Evolutionary conservation across 2,888 invertebrate species (phyloP).

Genomic region (Pteria penguin): DNA sequence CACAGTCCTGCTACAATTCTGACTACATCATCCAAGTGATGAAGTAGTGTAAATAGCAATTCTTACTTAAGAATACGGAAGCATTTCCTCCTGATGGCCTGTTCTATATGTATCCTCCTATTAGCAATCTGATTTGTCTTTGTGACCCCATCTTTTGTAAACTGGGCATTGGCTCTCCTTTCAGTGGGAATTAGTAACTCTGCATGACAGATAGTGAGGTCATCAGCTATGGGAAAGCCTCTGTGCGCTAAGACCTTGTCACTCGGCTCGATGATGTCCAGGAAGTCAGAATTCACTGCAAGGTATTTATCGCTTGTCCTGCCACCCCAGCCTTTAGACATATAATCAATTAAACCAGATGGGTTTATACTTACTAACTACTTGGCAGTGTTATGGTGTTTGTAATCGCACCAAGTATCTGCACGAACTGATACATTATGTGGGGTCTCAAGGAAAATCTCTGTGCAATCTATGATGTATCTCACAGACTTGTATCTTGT

Average conservation of each 20-base stretch:
- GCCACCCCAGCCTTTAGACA: conserved; percentile 36
- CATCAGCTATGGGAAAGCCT: conserved; percentile 31
- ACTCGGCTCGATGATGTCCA: conserved; percentile 25
- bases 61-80: background rate
- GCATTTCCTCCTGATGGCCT: background rate
- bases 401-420: conserved; percentile 15
- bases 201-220: conserved; percentile 1
- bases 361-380: conserved; percentile 24
- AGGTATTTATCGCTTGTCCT: conserved; percentile 37
- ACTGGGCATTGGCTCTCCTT: background rate
- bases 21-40: background rate
- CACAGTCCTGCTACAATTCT: background rate
- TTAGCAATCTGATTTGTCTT: background rate
- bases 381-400: conserved; percentile 16
- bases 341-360: conserved; percentile 15
- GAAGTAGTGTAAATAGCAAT: background rate
- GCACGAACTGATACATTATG: background rate
- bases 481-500: conserved; percentile 12
- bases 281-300: conserved; percentile 27
- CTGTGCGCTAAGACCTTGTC: conserved; percentile 42
- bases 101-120: background rate
- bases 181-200: conserved; percentile 25
- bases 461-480: conserved; percentile 28
- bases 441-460: conserved; percentile 21
- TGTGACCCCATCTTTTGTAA: background rate